Percentiles rank a stretch among this genome's conserved stretches.
These are phyloP conservation scores for Sphaeridia pumilis DNA, from an alignment of 2,888 invertebrate species.

Conservation along the genomic window DNA sequence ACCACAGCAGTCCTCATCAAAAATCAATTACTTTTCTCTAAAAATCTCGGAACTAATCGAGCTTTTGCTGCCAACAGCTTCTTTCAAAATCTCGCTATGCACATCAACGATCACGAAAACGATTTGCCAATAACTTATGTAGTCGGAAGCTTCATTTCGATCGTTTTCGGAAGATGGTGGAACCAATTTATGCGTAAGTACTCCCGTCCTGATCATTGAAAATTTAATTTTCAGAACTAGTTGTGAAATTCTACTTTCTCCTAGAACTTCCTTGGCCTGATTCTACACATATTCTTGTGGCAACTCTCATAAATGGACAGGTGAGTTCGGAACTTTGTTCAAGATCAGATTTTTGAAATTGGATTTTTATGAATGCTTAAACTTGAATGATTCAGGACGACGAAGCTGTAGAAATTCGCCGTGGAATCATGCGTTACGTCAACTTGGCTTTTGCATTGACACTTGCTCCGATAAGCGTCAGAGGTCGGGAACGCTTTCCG, in stretches of 20 bases:
- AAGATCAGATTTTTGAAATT: too few relatives aligned
- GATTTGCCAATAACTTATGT: constrained; percentile 87
- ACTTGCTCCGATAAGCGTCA: constrained; percentile 69
- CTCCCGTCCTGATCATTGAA: not conserved
- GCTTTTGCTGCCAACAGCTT: constrained; percentile 45
- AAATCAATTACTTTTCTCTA: not conserved
- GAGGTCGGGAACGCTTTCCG: constrained; percentile 78
- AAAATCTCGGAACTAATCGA: not conserved
- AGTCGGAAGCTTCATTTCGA: constrained; percentile 80
- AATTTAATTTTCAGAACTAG: too few relatives aligned
- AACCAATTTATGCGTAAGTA: constrained; percentile 57
- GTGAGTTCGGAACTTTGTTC: constrained; percentile 18
- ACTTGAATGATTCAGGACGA: too few relatives aligned
- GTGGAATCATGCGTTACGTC: constrained; percentile 68
- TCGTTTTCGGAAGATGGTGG: constrained; percentile 81
- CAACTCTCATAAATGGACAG: constrained; percentile 66
- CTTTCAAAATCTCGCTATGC: constrained; percentile 68
- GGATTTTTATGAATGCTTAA: too few relatives aligned
- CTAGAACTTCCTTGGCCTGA: constrained; percentile 65
- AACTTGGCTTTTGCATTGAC: constrained; percentile 76
- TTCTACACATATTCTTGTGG: constrained; percentile 68
- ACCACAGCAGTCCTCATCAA: constrained; percentile 37
- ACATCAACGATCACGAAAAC: constrained; percentile 73
- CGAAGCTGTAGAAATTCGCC: constrained; percentile 64
- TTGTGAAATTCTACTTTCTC: too few relatives aligned